Evolutionary conservation across 2,797 vertebrate genomes (phyloP), one percentile per base, ranked within the genome.

Genomic region (Acanthis flammea): DNA sequence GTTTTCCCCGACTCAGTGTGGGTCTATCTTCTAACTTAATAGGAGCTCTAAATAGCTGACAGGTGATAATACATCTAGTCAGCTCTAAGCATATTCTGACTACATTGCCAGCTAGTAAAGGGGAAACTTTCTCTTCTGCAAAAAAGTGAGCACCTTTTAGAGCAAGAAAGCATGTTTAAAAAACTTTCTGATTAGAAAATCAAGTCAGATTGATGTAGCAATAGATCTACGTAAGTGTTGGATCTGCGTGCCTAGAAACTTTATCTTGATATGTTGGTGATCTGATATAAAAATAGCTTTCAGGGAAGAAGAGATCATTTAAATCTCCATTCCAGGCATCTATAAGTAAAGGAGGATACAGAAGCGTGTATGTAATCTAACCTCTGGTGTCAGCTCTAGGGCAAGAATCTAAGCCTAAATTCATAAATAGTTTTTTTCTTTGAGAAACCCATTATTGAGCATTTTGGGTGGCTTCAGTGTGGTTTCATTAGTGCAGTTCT

Each of bases 61-160:
- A 96, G 94, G 91, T 96, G 93, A 95, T 95, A 95, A 95, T 95
- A 82, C 84, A 93, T 92, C 67, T 79, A 93, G 88, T 93, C 93
- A 89, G 74, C 77, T 95, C 86, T 61, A 87, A 91, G 84, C 75
- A 77, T 68, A 79, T 85, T 94, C 83, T 91, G 71, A 73, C 71
- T 94, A 2, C 30, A n/a, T 68, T 89, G 88, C 86, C 86, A 92
- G 80, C 74, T 65, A 92, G 45, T 21, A 93, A 85, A 70, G 50
- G 57, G 71, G 53, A 90, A 95, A 79, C 44, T 92, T 86, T 72
- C 4, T 10, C 78, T 94, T 80, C 57, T 95, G 53, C 48, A 94
- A 39, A 44, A 67, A 65, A 66, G 28, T 8, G 12, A 75, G 50
- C 84, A 93, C 90, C 84, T 95, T 76, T 85, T 21, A 62, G 67